A percentile compares a stretch with the other conserved stretches of the same genome.
Conservation (phyloP, 2,888 invertebrate species). For the Baccha elongata region DNA sequence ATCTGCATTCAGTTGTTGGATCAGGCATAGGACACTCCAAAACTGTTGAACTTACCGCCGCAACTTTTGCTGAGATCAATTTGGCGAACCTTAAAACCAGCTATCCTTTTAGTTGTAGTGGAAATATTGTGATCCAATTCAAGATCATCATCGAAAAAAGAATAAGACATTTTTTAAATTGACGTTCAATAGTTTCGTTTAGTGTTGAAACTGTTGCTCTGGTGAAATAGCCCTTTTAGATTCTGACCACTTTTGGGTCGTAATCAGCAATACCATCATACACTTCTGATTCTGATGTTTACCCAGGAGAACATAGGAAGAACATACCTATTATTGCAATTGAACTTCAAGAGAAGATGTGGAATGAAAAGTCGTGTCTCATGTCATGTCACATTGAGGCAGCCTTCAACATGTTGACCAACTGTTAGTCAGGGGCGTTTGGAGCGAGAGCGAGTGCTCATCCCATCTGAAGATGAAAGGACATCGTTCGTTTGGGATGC, state of each 20-base stretch:
- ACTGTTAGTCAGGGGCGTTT: constrained; percentile 61
- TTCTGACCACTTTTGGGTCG: constrained; percentile 15
- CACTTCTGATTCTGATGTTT: constrained; percentile 15
- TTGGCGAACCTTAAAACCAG: too few relatives aligned
- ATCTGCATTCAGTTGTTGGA: too few relatives aligned
- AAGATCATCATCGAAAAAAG: too few relatives aligned
- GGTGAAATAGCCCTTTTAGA: constrained; percentile 23
- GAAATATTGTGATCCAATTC: too few relatives aligned
- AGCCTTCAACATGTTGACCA: constrained; percentile 72
- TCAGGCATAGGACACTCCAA: too few relatives aligned
- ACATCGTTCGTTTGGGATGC: constrained; percentile 40
- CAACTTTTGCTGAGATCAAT: too few relatives aligned
- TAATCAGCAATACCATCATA: constrained; percentile 29
- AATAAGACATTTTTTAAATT: too few relatives aligned
- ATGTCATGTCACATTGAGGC: constrained; percentile 63
- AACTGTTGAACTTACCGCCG: too few relatives aligned
- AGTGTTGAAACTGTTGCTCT: background rate
- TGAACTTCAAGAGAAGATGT: constrained; percentile 44
- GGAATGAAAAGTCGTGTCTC: constrained; percentile 45
- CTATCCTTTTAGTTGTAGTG: too few relatives aligned
- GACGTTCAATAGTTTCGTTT: too few relatives aligned
- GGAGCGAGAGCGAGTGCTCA: constrained; percentile 27
- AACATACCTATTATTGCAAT: constrained; percentile 56
- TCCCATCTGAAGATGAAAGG: constrained; percentile 47
- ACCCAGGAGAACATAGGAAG: constrained; percentile 11